Evolutionary conservation across 2,888 invertebrate species (phyloP).

Genomic region (Druceiella hillmani): DNA sequence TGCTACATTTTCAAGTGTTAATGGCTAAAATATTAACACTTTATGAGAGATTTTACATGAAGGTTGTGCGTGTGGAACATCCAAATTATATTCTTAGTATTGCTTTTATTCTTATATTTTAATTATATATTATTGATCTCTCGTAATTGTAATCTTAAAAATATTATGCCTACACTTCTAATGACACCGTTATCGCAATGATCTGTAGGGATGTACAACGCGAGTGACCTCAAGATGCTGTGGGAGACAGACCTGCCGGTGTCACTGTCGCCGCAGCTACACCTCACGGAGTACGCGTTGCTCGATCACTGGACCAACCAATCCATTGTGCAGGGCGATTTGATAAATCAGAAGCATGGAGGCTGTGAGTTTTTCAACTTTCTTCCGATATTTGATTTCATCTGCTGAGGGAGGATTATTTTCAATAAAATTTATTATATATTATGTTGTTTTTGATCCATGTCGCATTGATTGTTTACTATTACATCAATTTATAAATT

Average conservation of each 20-base stretch:
- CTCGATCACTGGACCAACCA: slow-evolving; percentile 66
- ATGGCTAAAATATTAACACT: too few relatives aligned
- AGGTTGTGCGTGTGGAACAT: too few relatives aligned
- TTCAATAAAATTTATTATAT: slow-evolving; percentile 25
- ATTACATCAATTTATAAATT: not conserved
- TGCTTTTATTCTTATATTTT: too few relatives aligned
- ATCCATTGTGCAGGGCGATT: slow-evolving; percentile 62
- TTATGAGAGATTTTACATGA: too few relatives aligned
- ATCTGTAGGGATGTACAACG: slow-evolving; percentile 74
- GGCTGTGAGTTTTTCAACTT: slow-evolving; percentile 50
- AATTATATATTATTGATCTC: slow-evolving; percentile 3
- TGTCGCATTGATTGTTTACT: slow-evolving; percentile 1
- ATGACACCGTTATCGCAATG: slow-evolving; percentile 11
- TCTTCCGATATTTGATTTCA: slow-evolving; percentile 3
- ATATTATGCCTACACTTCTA: too few relatives aligned
- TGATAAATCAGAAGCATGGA: slow-evolving; percentile 62
- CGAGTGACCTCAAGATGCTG: slow-evolving; percentile 63
- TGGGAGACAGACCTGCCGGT: slow-evolving; percentile 75
- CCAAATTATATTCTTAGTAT: too few relatives aligned
- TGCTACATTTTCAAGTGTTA: too few relatives aligned
- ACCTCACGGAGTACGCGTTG: slow-evolving; percentile 75
- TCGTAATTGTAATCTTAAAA: slow-evolving; percentile 13
- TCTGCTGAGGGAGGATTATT: not conserved
- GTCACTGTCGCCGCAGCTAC: slow-evolving; percentile 67
- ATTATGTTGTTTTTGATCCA: slow-evolving; percentile 22